Percentiles rank a stretch among this genome's conserved stretches.
phyloP scores from a whole-genome alignment of 2,113 vertebrate species.

The Ardeotis arabs region DNA sequence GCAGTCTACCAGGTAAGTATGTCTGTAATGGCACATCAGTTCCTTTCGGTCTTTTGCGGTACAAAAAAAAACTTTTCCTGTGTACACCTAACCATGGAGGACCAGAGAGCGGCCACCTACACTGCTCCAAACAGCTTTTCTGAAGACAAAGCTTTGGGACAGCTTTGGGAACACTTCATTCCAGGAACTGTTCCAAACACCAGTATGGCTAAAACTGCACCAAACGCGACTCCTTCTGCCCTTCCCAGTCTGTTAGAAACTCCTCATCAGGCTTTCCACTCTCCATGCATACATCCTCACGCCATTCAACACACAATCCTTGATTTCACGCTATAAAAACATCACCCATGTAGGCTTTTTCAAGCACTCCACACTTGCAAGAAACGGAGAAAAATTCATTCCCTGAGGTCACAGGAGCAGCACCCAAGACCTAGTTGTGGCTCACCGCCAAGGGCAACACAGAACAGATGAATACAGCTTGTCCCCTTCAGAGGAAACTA shows the following conservation, averaged over 20 bases:
- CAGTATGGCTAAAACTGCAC: not conserved
- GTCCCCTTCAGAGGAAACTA: not conserved
- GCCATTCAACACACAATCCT: not conserved
- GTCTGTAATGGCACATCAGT: fast-evolving
- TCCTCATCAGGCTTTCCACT: not conserved
- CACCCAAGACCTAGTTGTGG: fast-evolving
- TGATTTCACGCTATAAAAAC: not conserved
- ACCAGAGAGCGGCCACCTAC: not conserved
- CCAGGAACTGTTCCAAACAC: not conserved
- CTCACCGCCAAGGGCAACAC: not conserved
- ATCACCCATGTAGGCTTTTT: not conserved
- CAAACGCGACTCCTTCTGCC: not conserved
- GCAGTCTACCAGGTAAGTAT: not conserved
- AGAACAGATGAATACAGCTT: not conserved
- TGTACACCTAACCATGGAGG: fast-evolving
- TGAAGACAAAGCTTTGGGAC: not conserved
- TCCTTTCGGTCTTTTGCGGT: not conserved
- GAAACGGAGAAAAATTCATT: not conserved
- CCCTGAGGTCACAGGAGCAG: not conserved
- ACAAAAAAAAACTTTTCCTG: no score
- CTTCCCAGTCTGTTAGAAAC: not conserved
- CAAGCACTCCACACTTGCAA: not conserved
- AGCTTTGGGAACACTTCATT: not conserved
- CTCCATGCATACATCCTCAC: not conserved
- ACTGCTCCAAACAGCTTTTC: not conserved